Base-by-base conservation (phyloP, 2,113 vertebrate species). In the Ifrita kowaldi region DNA sequence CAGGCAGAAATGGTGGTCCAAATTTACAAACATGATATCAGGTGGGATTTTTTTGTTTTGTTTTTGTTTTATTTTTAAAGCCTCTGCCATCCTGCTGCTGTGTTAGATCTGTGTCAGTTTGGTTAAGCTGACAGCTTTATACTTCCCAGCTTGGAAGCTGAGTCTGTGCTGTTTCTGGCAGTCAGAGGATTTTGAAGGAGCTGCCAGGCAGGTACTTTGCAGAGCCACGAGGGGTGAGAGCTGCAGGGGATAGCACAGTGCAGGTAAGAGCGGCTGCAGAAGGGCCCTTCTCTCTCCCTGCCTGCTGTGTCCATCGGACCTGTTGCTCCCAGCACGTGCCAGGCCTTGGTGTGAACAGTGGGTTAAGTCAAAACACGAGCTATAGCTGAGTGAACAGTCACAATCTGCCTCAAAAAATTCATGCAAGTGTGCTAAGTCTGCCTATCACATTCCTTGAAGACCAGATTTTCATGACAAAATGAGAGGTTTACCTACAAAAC, bases 281-380 rank as follows among this genome's bases (percentile, higher is more conserved):
- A 26, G 1, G 16, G 17, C 78, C 60, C 28, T 68, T 41, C 32
- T 49, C 24, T 62, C n/a, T 15, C 27, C 44, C 41, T 69, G 46
- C 32, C 46, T 0, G 0, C 24, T 63, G 24, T 26, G 20, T 18
- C 44, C 2, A 0, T 10, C 3, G 0, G 41, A 30, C 1, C 3
- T 10, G 8, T 30, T 73, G 73, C 87, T 74, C 30, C 32, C 77
- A 50, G 59, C 24, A 0, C 3, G 41, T 2, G 6, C 24, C 55
- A 49, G 37, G 69, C 65, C 21, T 60, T n/a, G 63, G 37, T 1
- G 3, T 23, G 32, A 70, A 16, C 81, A 37, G 7, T 18, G 18
- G 12, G 10, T n/a, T 44, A 42, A 65, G 16, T 50, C 56, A 65
- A 57, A 73, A 60, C 30, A 10, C 35, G 65, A 56, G 47, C 75